A percentile compares a stretch with the other conserved stretches of the same genome.
phyloP scores from a whole-genome alignment of 2,113 vertebrate genomes.

The Apus apus region DNA sequence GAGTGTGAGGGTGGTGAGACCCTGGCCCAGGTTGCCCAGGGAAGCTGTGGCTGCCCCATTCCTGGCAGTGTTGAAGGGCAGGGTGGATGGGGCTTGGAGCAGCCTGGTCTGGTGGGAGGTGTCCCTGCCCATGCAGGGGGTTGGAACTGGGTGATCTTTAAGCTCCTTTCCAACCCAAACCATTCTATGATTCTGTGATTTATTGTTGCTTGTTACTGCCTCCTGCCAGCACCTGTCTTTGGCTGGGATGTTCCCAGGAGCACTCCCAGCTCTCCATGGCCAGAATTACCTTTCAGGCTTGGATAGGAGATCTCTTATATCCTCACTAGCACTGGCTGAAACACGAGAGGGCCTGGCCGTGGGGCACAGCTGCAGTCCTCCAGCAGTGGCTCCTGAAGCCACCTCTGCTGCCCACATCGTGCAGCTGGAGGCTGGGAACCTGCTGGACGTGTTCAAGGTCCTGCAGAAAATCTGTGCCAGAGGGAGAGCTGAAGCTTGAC shows the following conservation, averaged over 20 bases:
- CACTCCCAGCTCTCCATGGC: background rate
- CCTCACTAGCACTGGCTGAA: background rate
- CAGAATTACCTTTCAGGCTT: background rate
- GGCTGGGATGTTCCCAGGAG: background rate
- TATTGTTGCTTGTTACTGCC: background rate
- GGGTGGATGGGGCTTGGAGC: no score
- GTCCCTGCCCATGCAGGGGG: no score
- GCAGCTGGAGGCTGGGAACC: background rate
- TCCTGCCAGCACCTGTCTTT: background rate
- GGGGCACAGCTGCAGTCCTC: background rate
- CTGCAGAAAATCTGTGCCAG: background rate
- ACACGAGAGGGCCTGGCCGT: background rate
- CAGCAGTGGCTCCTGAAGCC: background rate
- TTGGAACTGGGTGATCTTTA: no score
- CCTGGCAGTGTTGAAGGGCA: no score
- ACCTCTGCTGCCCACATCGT: background rate
- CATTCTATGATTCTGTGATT: no score
- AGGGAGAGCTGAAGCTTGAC: background rate
- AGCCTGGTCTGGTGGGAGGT: no score
- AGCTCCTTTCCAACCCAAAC: no score
- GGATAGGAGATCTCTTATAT: background rate
- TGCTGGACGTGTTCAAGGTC: background rate
- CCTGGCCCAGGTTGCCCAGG: no score
- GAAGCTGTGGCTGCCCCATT: no score
- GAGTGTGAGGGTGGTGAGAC: no score